Conservation (phyloP, 1,140 invertebrate species). For the Drosophila pseudoobscura region DNA sequence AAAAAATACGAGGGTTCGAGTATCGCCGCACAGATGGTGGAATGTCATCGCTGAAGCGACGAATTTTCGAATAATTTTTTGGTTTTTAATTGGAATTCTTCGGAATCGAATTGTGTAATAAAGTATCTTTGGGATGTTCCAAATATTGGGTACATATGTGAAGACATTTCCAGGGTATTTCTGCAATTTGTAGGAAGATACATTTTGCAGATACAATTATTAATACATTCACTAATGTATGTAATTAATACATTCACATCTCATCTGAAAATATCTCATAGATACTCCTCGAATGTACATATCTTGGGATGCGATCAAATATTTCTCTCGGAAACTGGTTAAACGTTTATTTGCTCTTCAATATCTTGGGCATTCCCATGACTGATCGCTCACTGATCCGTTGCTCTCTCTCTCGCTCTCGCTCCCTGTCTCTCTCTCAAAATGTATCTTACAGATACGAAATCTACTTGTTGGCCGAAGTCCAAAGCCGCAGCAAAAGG, state of each 20-base stretch:
- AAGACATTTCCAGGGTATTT: too few relatives aligned
- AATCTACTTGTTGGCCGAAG: slow-evolving; percentile 31
- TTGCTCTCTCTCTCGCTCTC: slow-evolving; percentile 6
- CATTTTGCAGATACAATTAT: not conserved
- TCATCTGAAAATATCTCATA: not conserved
- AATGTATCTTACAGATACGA: slow-evolving; percentile 34
- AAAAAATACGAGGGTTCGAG: too few relatives aligned
- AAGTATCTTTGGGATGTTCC: too few relatives aligned
- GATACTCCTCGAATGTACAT: not conserved
- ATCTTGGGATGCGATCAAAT: slow-evolving; percentile 11
- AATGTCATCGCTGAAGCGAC: not conserved
- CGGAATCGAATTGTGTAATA: too few relatives aligned
- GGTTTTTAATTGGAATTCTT: not conserved
- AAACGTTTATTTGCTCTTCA: too few relatives aligned
- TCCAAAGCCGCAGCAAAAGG: not conserved
- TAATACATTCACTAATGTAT: too few relatives aligned
- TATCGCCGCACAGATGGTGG: not conserved
- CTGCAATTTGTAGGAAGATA: not conserved
- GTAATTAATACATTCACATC: too few relatives aligned
- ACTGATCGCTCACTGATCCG: slow-evolving; percentile 30
- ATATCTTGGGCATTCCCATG: slow-evolving; percentile 27
- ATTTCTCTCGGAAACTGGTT: slow-evolving; percentile 1
- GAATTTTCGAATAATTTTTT: too few relatives aligned
- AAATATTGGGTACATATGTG: too few relatives aligned
- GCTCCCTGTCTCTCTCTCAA: not conserved